phyloP scores from a whole-genome alignment of 2,888 invertebrate species.

The Teleiodes luculella region DNA sequence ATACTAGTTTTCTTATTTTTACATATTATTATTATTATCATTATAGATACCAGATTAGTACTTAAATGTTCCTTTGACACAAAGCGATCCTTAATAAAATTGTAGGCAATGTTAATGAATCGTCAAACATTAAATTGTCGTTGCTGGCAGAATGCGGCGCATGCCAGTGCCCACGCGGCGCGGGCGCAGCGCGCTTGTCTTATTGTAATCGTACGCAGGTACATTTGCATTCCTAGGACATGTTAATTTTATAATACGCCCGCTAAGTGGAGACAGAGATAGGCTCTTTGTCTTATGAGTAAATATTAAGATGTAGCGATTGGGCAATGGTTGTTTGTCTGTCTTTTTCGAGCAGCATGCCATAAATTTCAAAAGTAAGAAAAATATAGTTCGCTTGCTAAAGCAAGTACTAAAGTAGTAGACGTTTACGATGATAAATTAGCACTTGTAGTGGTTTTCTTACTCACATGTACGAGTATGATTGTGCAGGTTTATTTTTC shows the following conservation, averaged over 20 bases:
- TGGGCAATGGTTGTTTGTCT: not conserved
- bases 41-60: no score
- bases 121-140: not conserved
- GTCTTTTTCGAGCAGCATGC: not conserved
- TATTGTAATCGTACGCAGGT: constrained; percentile 17
- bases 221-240: constrained; percentile 20
- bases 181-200: constrained; percentile 8
- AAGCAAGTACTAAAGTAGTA: no score
- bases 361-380: no score
- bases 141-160: not conserved
- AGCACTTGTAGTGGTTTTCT: no score
- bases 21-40: no score
- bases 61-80: not conserved
- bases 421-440: no score
- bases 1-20: no score
- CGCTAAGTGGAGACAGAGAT: not conserved
- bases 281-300: not conserved
- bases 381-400: no score
- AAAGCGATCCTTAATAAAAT: not conserved
- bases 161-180: constrained; percentile 11
- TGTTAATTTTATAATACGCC: constrained; percentile 16
- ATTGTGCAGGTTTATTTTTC: no score
- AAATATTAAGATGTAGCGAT: not conserved
- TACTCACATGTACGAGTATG: no score
- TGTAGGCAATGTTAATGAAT: not conserved